Conservation (phyloP, 2,888 invertebrate genomes). For the Automeris io region DNA sequence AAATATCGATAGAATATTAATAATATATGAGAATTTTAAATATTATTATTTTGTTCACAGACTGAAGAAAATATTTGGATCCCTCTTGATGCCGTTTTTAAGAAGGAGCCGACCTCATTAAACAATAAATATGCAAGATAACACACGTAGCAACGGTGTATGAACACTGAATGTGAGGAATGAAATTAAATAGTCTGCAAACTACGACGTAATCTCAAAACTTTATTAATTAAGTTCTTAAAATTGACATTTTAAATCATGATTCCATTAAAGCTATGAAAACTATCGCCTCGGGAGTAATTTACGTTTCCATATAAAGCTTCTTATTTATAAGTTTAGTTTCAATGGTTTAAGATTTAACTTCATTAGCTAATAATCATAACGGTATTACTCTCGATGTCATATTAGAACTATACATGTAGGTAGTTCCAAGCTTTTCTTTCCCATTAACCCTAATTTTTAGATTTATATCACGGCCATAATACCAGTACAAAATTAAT, state of each 20-base stretch:
- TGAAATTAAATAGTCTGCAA: neutral
- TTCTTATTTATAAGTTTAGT: too few species aligned
- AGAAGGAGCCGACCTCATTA: constrained; percentile 57
- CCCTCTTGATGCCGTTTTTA: constrained; percentile 71
- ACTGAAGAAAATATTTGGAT: constrained; percentile 68
- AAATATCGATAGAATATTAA: too few species aligned
- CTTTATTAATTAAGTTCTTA: constrained; percentile 7
- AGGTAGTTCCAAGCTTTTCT: too few species aligned
- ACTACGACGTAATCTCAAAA: neutral
- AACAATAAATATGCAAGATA: constrained; percentile 6
- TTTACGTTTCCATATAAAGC: neutral
- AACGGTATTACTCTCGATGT: too few species aligned
- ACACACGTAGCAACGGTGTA: neutral
- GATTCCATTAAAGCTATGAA: constrained; percentile 1
- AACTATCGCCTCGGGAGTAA: neutral
- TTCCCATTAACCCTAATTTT: too few species aligned
- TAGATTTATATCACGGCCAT: too few species aligned
- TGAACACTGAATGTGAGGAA: constrained; percentile 13
- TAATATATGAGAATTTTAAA: constrained; percentile 9
- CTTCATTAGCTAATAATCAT: too few species aligned
- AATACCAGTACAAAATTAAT: too few species aligned
- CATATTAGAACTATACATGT: too few species aligned
- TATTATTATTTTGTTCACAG: constrained; percentile 43
- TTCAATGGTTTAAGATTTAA: too few species aligned
- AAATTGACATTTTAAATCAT: constrained; percentile 6